Evolutionary conservation across 2,113 vertebrate species (phyloP).

Genomic region (Cyphomyrus discorhynchus): DNA sequence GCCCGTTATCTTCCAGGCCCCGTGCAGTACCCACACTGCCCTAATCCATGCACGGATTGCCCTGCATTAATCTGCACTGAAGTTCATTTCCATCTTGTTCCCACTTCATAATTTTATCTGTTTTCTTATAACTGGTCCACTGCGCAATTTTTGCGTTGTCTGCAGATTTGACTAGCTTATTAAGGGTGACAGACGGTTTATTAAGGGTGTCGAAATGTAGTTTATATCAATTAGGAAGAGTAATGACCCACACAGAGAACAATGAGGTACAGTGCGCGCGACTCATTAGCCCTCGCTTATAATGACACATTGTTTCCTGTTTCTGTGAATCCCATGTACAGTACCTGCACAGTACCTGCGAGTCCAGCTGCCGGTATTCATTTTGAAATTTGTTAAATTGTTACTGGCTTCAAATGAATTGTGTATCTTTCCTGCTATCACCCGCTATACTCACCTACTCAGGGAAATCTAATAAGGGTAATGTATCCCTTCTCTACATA

Average conservation of each 20-base stretch:
- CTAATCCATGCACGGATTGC: neutral
- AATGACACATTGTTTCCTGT: neutral
- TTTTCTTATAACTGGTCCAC: neutral
- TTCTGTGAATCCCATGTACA: neutral
- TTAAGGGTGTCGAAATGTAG: neutral
- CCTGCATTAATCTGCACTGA: neutral
- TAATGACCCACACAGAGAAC: neutral
- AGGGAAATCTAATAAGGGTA: neutral
- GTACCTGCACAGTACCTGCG: neutral
- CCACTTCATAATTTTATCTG: slow-evolving; percentile 1
- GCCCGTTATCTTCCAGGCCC: neutral
- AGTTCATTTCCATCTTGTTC: neutral
- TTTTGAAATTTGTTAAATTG: neutral
- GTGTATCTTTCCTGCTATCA: neutral
- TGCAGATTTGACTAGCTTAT: slow-evolving; percentile 10
- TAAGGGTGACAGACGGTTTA: neutral
- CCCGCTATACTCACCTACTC: neutral
- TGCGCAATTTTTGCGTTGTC: neutral
- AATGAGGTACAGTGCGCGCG: neutral
- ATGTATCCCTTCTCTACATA: neutral
- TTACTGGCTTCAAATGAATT: neutral
- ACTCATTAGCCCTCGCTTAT: neutral
- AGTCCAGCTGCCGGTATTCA: neutral
- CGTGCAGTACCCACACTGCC: neutral
- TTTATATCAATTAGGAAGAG: slow-evolving; percentile 10